Evolutionary conservation across 2,888 invertebrate species (phyloP).

Genomic region (Hyposoter dolosus): DNA sequence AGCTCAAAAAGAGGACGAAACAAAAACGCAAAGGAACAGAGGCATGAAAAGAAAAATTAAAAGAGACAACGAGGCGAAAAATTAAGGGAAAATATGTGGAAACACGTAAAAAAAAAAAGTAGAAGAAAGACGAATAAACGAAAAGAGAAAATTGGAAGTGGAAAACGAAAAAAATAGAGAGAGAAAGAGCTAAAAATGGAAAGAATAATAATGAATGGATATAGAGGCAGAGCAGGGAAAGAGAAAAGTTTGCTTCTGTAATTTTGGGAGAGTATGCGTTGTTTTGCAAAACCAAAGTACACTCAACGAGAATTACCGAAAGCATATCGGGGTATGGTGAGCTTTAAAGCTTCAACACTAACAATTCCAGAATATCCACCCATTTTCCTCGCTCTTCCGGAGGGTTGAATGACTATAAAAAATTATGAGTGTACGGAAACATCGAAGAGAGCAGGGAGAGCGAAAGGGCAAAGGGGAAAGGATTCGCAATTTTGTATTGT

Average conservation of each 20-base stretch:
- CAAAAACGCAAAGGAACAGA: not conserved
- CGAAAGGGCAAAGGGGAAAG: conserved; percentile 1
- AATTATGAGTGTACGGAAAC: conserved; percentile 32
- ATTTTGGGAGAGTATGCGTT: not conserved
- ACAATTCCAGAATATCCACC: conserved; percentile 20
- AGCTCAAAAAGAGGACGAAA: not conserved
- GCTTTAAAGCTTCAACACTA: conserved; percentile 30
- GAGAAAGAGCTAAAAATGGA: not conserved
- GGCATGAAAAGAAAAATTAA: not conserved
- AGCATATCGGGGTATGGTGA: conserved; percentile 23
- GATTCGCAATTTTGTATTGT: not conserved
- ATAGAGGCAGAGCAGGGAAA: not conserved
- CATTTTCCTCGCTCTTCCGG: conserved; percentile 7
- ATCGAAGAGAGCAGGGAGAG: not conserved
- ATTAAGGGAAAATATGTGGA: not conserved
- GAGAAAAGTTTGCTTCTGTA: not conserved
- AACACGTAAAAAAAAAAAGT: not conserved
- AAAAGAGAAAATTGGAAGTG: too few species aligned
- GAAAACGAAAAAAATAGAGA: not conserved
- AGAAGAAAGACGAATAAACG: too few species aligned
- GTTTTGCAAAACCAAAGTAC: not conserved
- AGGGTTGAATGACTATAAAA: conserved; percentile 17
- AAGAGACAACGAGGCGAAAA: not conserved
- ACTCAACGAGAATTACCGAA: conserved; percentile 33
- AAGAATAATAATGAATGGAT: not conserved